Evolutionary conservation across 2,888 invertebrate genomes (phyloP).

Genomic region (Drosophila differens): DNA sequence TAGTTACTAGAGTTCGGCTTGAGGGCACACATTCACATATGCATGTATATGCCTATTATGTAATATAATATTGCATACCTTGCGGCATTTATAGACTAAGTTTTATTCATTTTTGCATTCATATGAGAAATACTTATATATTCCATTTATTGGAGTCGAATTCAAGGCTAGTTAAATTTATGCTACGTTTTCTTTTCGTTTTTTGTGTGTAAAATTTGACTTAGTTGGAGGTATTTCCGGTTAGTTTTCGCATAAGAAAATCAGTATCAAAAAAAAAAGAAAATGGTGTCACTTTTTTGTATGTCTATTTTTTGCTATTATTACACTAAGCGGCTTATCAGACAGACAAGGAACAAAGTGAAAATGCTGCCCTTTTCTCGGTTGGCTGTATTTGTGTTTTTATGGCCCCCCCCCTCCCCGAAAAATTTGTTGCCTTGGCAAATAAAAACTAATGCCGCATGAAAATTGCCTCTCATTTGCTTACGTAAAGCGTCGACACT

Average conservation of each 20-base stretch:
- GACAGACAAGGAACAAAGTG: slow-evolving; percentile 10
- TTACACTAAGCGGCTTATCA: slow-evolving; percentile 52
- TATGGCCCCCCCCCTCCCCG: background rate
- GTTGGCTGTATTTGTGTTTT: background rate
- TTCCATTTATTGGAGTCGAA: slow-evolving; percentile 65
- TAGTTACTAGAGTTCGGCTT: slow-evolving; percentile 28
- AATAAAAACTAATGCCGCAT: slow-evolving; percentile 66
- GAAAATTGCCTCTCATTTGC: slow-evolving; percentile 70
- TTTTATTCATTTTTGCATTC: slow-evolving; percentile 41
- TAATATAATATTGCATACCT: slow-evolving; percentile 79
- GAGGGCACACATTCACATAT: slow-evolving; percentile 20
- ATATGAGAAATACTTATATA: slow-evolving; percentile 29
- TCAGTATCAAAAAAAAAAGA: background rate
- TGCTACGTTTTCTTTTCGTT: slow-evolving; percentile 49
- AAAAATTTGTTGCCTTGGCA: slow-evolving; percentile 49
- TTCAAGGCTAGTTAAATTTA: slow-evolving; percentile 78
- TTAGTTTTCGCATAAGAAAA: slow-evolving; percentile 31
- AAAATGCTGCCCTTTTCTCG: slow-evolving; percentile 55
- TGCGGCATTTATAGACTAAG: slow-evolving; percentile 75
- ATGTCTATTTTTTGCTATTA: slow-evolving; percentile 8
- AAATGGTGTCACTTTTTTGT: slow-evolving; percentile 1
- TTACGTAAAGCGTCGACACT: slow-evolving; percentile 49
- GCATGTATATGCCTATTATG: slow-evolving; percentile 43
- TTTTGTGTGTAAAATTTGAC: slow-evolving; percentile 55
- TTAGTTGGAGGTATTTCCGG: slow-evolving; percentile 74